Percentiles rank a stretch among this genome's conserved stretches.
Conservation (phyloP, 2,888 invertebrate genomes). For the Oscheius sp. region DNA sequence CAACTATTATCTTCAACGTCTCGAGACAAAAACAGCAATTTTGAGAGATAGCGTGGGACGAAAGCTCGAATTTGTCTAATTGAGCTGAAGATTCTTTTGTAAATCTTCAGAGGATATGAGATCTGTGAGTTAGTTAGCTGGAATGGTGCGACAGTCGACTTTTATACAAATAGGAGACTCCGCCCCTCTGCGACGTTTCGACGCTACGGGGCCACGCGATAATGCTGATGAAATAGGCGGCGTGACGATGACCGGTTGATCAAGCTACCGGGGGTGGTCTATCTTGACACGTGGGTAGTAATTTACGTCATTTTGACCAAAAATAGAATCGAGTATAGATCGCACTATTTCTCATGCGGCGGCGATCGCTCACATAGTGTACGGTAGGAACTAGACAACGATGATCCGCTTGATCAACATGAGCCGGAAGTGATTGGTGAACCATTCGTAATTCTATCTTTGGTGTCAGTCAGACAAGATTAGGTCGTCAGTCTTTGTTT, state of each 20-base stretch:
- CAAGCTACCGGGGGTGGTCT: constrained; percentile 17
- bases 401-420: constrained; percentile 2
- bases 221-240: constrained; percentile 30
- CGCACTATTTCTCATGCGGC: neutral
- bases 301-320: constrained; percentile 1
- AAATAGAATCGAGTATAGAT: neutral
- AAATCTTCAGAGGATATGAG: constrained; percentile 14
- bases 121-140: constrained; percentile 22
- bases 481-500: too few species aligned
- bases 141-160: constrained; percentile 14
- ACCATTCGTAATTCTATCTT: too few species aligned
- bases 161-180: constrained; percentile 16
- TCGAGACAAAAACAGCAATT: neutral
- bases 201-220: constrained; percentile 27
- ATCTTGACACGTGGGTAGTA: constrained; percentile 10
- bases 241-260: constrained; percentile 30
- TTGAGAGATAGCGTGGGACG: neutral
- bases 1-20: constrained; percentile 20
- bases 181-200: constrained; percentile 27
- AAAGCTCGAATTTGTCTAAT: neutral
- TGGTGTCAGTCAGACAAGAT: too few species aligned
- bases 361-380: neutral
- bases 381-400: neutral
- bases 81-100: constrained; percentile 1
- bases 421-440: neutral